Evolutionary conservation across 2,113 vertebrate species (phyloP).

Genomic region (Emydocephalus ijimae): DNA sequence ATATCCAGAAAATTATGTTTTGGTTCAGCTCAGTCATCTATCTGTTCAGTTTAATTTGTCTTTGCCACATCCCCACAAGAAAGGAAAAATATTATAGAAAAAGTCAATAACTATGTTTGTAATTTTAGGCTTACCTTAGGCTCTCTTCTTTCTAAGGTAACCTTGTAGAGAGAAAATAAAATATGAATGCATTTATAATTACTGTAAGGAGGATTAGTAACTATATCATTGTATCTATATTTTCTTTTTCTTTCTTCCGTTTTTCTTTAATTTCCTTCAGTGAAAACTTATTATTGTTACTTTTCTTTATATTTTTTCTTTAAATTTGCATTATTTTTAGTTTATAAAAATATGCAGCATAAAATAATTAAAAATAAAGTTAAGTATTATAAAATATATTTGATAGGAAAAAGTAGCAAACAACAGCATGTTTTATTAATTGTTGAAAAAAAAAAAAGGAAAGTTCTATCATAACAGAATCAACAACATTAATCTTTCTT

Average conservation of each 20-base stretch:
- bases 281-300: not conserved
- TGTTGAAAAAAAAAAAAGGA: not conserved
- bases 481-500: not conserved
- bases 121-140: no score
- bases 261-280: not conserved
- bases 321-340: not conserved
- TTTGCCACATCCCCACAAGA: slow-evolving; percentile 11
- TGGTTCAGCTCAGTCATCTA: not conserved
- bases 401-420: not conserved
- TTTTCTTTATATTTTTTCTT: not conserved
- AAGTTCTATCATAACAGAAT: not conserved
- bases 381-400: slow-evolving; percentile 10
- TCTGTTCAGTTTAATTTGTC: slow-evolving; percentile 12
- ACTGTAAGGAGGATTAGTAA: not conserved
- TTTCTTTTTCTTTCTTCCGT: not conserved
- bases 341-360: not conserved
- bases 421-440: not conserved
- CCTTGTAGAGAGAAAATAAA: not conserved
- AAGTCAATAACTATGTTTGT: not conserved
- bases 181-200: not conserved
- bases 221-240: not conserved
- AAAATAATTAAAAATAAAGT: not conserved
- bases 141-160: not conserved
- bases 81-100: slow-evolving; percentile 1
- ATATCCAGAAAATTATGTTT: slow-evolving; percentile 17